Evolutionary conservation across 2,113 vertebrate genomes (phyloP), one percentile per base, ranked within the genome.

Genomic region (Daboia siamensis): DNA sequence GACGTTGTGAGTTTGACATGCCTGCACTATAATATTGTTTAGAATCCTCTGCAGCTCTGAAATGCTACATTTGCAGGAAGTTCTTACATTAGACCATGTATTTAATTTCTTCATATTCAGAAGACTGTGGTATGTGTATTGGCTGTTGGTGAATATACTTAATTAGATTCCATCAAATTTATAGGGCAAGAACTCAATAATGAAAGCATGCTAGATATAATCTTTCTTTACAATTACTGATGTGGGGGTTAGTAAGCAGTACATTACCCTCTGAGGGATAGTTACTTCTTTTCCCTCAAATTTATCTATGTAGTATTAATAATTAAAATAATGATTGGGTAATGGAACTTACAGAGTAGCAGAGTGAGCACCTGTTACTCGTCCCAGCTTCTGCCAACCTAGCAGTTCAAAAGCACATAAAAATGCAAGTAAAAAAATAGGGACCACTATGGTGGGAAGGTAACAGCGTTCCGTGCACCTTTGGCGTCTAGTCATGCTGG

Each of bases 51-150:
- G 57, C 91, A 80, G 87, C 15, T 91, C 44, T 90, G n/a, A 61
- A 24, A 33, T 56, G 48, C 20, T 88, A 23, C 29, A 90, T 86
- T 5, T 88, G 90, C 52, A 94, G 55, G 87, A 0, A n/a, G 86
- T 96, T 89, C 64, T 93, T 97, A 93, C 94, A 97, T 95, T 56
- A 96, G 96, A 95, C 93, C 51, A 94, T 94, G 95, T 90, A 95
- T 95, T 97, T 97, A 95, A 97, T 97, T 96, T 97, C 96, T 95
- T 93, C 94, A 24, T 93, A 94, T 97, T 96, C 94, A 97, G 95
- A 93, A 55, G 95, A 95, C 17, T 21, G 69, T 80, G 33, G 17
- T 39, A 2, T 80, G 33, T 80, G 74, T 21, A 3, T 80, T 39
- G 69, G 33, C 6, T 80, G 33, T 80, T 39, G 69, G 17, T 80